phyloP scores from a whole-genome alignment of 2,888 invertebrate species.

The Cordilura impudica region DNA sequence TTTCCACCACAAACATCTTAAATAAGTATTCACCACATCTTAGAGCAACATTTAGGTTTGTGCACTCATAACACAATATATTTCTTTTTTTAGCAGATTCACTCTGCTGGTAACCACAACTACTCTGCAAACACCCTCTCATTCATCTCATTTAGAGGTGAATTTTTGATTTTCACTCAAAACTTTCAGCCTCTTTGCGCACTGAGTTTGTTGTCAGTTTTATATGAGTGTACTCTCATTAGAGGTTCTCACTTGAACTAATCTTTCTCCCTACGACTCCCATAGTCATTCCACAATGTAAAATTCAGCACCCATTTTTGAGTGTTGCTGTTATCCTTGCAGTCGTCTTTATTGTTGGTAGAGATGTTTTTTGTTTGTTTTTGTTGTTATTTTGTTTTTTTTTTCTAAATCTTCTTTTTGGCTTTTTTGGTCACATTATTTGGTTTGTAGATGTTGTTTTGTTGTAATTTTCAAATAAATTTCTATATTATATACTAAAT shows the following conservation, averaged over 20 bases:
- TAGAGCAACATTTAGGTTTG: constrained; percentile 34
- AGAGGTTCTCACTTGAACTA: not conserved
- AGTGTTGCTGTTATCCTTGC: not conserved
- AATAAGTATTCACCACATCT: constrained; percentile 64
- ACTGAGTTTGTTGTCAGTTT: not conserved
- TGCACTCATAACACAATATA: no score
- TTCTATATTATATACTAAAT: constrained; percentile 42
- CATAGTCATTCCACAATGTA: not conserved
- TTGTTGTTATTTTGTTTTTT: constrained; percentile 39
- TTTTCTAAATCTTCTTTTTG: constrained; percentile 62
- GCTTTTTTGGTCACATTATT: constrained; percentile 67
- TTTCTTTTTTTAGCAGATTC: constrained; percentile 12
- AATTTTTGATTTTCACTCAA: constrained; percentile 30
- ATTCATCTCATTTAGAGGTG: constrained; percentile 8
- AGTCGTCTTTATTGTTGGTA: not conserved
- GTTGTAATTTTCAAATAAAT: constrained; percentile 53
- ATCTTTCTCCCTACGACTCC: not conserved
- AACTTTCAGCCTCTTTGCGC: constrained; percentile 38
- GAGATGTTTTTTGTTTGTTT: constrained; percentile 37
- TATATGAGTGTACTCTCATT: not conserved
- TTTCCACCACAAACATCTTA: constrained; percentile 51
- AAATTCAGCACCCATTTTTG: not conserved
- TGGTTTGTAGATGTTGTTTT: constrained; percentile 63
- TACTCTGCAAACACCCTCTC: not conserved
- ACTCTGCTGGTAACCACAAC: not conserved